A percentile compares a stretch with the other conserved stretches of the same genome.
phyloP scores from a whole-genome alignment of 2,888 invertebrate genomes.

The Zaprionus bogoriensis region DNA sequence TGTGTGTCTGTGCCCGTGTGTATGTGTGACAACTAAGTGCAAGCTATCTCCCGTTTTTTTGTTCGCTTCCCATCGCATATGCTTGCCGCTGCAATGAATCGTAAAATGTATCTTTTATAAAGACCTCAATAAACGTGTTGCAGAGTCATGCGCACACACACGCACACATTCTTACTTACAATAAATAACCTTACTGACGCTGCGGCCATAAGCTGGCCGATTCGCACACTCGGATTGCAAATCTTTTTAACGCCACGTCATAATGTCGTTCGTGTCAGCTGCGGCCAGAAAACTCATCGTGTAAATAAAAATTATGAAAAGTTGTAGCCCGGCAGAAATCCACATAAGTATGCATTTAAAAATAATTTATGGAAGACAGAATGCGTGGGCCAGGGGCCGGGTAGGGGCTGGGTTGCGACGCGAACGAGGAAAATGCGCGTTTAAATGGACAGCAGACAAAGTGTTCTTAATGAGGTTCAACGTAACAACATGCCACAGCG shows the following conservation, averaged over 20 bases:
- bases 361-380: slow-evolving; percentile 53
- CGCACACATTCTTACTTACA: no score
- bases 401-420: neutral
- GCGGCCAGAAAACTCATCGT: slow-evolving; percentile 34
- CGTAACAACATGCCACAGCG: slow-evolving; percentile 36
- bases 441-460: slow-evolving; percentile 61
- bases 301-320: slow-evolving; percentile 61
- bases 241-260: slow-evolving; percentile 8
- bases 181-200: neutral
- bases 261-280: slow-evolving; percentile 1
- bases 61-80: no score
- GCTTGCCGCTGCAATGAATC: no score
- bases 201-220: neutral
- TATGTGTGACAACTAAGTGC: no score
- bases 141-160: neutral
- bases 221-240: neutral
- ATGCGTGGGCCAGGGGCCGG: neutral
- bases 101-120: neutral
- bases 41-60: no score
- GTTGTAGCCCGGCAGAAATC: slow-evolving; percentile 58
- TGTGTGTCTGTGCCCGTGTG: no score
- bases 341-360: slow-evolving; percentile 65
- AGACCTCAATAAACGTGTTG: neutral
- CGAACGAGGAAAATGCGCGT: slow-evolving; percentile 22
- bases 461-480: slow-evolving; percentile 63